Base-by-base conservation (phyloP, 2,888 invertebrate species). In the Ellobium chinense region DNA sequence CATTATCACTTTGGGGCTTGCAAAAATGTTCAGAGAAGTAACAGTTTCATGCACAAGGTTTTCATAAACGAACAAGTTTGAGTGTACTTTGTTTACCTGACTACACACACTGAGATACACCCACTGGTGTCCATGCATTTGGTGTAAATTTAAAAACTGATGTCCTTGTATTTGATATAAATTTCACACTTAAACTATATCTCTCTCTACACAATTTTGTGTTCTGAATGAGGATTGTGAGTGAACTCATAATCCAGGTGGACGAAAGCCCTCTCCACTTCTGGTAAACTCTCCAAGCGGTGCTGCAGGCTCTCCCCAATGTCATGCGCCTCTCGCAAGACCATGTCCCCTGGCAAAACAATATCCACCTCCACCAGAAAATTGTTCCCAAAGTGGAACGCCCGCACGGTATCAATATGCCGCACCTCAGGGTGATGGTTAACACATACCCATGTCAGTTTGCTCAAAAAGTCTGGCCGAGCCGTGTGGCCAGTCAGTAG, bases 221-320 rank as follows among this genome's bases (percentile, higher is more conserved):
- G 94, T 85, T 94, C 94, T 24, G 91, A 92, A 21, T 85, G 85
- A 0, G 94, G 93, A 74, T 92, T 86, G 84, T 94, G 94, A 5
- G 91, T 91, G 66, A 90, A 91, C 82, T 94, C 93, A 84, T 94
- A 94, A 84, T 94, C 94, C 3, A 93, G 87, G 85, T 94, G 94
- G 0, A 94, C 94, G 85, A 94, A 94, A 0, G 94, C 93, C 46
- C 94, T 86, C 83, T 94, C 94, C 18, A 94, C 93, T 77, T 93
- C 92, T 27, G 92, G 91, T 72, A 94, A 83, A 36, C 90, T 87
- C 85, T 94, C 94, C 60, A 94, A 88, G 84, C 93, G 93, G 76
- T 91, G 91, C 87, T 94, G 94, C 39, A 94, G 89, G 12, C 91
- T 85, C 86, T 94, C 94, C 2, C 92, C 92, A 63, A 94, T 93